Evolutionary conservation across 2,113 vertebrate species (phyloP).

Genomic region (Phoxinus phoxinus): DNA sequence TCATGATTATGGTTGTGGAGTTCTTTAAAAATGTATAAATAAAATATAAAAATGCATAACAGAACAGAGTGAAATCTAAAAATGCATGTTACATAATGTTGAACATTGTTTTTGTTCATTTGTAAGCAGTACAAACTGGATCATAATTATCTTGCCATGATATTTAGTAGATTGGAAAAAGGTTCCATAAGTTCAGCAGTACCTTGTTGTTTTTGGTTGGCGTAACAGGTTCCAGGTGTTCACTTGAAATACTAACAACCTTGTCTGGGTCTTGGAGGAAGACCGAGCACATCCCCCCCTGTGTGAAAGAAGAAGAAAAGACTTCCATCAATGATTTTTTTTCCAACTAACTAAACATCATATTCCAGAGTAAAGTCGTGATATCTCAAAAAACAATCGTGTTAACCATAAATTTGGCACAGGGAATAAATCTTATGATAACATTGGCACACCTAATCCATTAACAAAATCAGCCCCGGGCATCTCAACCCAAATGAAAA

Average conservation of each 20-base stretch:
- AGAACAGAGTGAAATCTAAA: too few species aligned
- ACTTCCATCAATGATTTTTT: not conserved
- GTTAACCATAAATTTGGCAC: not conserved
- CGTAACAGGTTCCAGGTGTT: conserved; percentile 91
- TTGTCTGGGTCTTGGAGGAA: conserved; percentile 92
- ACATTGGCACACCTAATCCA: not conserved
- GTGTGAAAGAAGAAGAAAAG: not conserved
- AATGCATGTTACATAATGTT: not conserved
- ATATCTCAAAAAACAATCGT: not conserved
- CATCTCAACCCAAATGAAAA: not conserved
- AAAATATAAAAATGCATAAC: not conserved
- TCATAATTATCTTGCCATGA: not conserved
- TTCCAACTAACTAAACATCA: too few species aligned
- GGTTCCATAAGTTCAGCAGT: not conserved
- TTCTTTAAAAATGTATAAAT: not conserved
- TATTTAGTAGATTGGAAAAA: not conserved
- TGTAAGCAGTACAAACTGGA: not conserved
- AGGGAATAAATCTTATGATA: not conserved
- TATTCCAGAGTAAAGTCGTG: not conserved
- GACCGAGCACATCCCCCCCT: conserved; percentile 93
- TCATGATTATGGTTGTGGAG: not conserved
- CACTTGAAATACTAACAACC: conserved; percentile 91
- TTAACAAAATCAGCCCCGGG: not conserved
- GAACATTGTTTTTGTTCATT: not conserved
- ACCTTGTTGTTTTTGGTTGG: conserved; percentile 96